Evolutionary conservation across 2,797 vertebrate species (phyloP).

Genomic region (Lacerta viridis): DNA sequence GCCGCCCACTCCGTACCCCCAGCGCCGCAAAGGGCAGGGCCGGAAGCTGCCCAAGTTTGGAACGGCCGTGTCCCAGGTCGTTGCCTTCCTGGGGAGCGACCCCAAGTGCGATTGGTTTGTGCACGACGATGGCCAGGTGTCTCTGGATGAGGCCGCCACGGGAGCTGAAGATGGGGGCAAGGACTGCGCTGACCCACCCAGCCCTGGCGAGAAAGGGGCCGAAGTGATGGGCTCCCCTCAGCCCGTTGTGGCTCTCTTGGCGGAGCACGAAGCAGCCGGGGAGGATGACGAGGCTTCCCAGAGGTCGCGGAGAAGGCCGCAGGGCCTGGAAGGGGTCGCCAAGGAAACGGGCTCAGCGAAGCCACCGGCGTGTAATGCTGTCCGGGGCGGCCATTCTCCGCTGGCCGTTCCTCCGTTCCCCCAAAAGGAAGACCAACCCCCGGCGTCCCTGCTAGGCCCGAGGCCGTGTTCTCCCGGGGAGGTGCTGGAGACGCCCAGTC

Average conservation of each 20-base stretch:
- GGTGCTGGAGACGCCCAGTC: not conserved
- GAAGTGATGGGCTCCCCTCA: not conserved
- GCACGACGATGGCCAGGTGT: slow-evolving; percentile 53
- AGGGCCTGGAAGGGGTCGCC: no score
- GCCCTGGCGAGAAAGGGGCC: not conserved
- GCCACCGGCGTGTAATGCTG: slow-evolving; percentile 14
- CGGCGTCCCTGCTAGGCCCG: not conserved
- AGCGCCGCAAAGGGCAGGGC: slow-evolving; percentile 25
- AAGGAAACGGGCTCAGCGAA: not conserved
- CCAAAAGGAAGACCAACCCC: slow-evolving; percentile 16
- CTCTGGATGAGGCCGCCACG: slow-evolving; percentile 51
- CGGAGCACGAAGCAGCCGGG: not conserved
- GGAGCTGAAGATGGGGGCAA: slow-evolving; percentile 8
- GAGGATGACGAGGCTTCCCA: not conserved
- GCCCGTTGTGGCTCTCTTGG: not conserved
- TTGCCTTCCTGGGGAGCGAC: slow-evolving; percentile 58
- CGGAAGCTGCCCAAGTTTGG: slow-evolving; percentile 12
- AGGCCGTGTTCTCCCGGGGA: not conserved
- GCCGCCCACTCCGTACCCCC: slow-evolving; percentile 17
- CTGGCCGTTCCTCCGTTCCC: not conserved
- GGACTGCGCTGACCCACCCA: not conserved
- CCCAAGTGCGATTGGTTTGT: slow-evolving; percentile 69
- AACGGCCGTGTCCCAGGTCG: slow-evolving; percentile 7
- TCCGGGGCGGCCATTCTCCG: slow-evolving; percentile 42
- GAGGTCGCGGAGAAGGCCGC: slow-evolving; percentile 2